Evolutionary conservation across 2,113 vertebrate species (phyloP), one percentile per base, ranked within the genome.

Genomic region (Brienomyrus brachyistius): DNA sequence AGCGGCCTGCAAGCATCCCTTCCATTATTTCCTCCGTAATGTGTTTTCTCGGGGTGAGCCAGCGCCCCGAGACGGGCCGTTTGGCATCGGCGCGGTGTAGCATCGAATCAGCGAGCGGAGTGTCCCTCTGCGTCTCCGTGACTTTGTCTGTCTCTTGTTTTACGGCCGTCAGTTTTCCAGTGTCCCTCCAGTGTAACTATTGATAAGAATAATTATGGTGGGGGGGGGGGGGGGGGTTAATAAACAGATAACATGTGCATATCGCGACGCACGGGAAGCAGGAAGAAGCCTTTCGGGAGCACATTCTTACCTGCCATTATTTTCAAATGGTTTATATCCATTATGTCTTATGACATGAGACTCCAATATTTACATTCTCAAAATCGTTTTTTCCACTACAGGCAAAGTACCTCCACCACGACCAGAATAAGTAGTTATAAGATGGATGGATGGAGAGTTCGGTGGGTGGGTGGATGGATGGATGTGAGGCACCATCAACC

Each of bases 1-100:
- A 88, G 54, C 77, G 47, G 88, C 31, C 27, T 51, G n/a, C 31
- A 31, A 62, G 27, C 59, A 40, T 47, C 56, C 35, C 54, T 80
- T 52, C 87, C 87, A 90, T 88, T 89, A 90, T 88, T 88, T 88
- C 62, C 87, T 48, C 56, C 80, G 19, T 90, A 90, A 90, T 90
- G 90, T 88, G 87, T 90, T 90, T 90, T 86, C 54, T 90, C 82
- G 19, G 87, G 90, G 87, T 74, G 87, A 90, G 31, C 21, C 80
- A 70, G 45, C 13, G 82, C 88, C 77, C 52, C 51, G 51, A 80
- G 43, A 89, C 89, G 51, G 21, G 2, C 15, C 51, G 80, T 50
- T 89, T 50, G 83, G 77, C 17, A 52, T 62, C 80, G 10, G 21
- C 89, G 27, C 80, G n/a, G 23, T 11, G 19, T 43, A 85, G 31